Evolutionary conservation across 2,797 vertebrate genomes (phyloP).

Genomic region (Morelia viridis): DNA sequence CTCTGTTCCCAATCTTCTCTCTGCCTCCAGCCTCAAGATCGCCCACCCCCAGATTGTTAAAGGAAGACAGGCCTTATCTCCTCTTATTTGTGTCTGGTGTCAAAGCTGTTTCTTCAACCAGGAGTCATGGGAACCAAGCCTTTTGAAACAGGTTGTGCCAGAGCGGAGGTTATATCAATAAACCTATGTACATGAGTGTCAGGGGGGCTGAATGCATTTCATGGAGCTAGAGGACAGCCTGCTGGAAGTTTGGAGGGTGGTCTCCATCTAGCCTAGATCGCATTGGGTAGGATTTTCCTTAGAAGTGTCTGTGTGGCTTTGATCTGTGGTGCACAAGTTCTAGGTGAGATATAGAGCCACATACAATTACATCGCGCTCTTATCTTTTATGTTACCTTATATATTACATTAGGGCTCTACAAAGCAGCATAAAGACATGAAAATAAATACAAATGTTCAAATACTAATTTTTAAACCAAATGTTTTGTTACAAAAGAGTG

Average conservation of each 20-base stretch:
- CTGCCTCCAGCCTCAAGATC: neutral
- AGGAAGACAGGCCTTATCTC: neutral
- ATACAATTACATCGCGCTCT: neutral
- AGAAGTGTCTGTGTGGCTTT: neutral
- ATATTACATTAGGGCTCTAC: neutral
- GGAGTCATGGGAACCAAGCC: neutral
- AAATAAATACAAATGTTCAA: neutral
- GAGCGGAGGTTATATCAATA: neutral
- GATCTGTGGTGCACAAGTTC: neutral
- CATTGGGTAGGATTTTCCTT: neutral
- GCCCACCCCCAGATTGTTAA: neutral
- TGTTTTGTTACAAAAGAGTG: neutral
- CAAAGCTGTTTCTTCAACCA: neutral
- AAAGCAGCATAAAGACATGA: neutral
- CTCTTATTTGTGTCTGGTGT: neutral
- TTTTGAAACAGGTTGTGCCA: neutral
- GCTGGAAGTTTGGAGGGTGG: neutral
- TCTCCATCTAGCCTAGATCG: neutral
- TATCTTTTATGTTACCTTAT: neutral
- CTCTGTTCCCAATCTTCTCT: neutral
- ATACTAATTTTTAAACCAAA: neutral
- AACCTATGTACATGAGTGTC: neutral
- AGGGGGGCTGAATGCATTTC: neutral
- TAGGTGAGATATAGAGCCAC: neutral
- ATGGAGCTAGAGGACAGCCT: neutral